phyloP scores from a whole-genome alignment of 2,113 vertebrate species.

The Mustelus asterias region DNA sequence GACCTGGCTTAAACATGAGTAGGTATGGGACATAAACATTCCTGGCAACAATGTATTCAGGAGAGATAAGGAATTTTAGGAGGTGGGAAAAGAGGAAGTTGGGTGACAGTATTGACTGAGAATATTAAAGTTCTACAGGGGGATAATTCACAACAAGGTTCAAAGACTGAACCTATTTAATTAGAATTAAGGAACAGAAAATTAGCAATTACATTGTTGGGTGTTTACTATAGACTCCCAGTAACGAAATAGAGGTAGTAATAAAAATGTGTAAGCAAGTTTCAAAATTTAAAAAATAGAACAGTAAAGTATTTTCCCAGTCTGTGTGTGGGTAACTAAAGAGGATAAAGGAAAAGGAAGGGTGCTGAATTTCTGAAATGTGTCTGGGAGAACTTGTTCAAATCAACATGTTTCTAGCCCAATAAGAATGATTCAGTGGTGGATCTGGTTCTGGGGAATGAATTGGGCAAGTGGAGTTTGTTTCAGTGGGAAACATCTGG shows the following conservation, averaged over 20 bases:
- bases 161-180: background rate
- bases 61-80: background rate
- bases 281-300: background rate
- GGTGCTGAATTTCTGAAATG: background rate
- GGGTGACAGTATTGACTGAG: background rate
- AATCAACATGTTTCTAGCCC: background rate
- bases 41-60: background rate
- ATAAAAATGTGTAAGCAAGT: background rate
- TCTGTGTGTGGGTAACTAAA: background rate
- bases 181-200: background rate
- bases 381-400: background rate
- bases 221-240: background rate
- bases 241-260: background rate
- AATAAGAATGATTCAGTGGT: background rate
- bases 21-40: background rate
- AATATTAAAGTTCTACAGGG: background rate
- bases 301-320: no score
- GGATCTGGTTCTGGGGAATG: background rate
- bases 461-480: background rate
- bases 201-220: background rate
- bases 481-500: background rate
- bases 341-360: background rate
- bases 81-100: background rate
- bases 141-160: background rate
- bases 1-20: background rate